Evolutionary conservation across 2,888 invertebrate species (phyloP).

Genomic region (Tupiocoris notatus): DNA sequence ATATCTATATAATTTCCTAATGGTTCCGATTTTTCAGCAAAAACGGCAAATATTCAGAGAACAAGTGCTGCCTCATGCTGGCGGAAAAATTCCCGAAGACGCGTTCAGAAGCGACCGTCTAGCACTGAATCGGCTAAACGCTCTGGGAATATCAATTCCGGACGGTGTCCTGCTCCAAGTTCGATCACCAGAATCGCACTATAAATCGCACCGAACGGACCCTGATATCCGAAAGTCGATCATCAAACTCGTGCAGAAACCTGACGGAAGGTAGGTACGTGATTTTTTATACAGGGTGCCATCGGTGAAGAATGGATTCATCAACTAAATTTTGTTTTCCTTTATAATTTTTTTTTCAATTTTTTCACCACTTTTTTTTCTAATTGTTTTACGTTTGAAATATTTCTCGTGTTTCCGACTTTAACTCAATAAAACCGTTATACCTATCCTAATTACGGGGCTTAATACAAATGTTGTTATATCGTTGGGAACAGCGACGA

Average conservation of each 20-base stretch:
- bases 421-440: too few species aligned
- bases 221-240: conserved; percentile 50
- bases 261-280: conserved; percentile 55
- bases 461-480: too few species aligned
- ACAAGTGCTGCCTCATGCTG: conserved; percentile 61
- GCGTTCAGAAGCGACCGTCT: conserved; percentile 63
- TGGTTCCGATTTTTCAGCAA: conserved; percentile 53
- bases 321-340: too few species aligned
- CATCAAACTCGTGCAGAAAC: conserved; percentile 53
- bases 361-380: too few species aligned
- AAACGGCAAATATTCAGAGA: conserved; percentile 66
- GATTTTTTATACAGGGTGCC: too few species aligned
- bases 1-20: neutral
- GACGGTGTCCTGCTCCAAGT: conserved; percentile 61
- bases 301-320: too few species aligned
- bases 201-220: conserved; percentile 50
- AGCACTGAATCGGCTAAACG: conserved; percentile 62
- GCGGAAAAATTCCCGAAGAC: conserved; percentile 65
- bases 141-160: conserved; percentile 62
- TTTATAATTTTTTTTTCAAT: too few species aligned
- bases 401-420: too few species aligned
- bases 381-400: too few species aligned
- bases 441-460: too few species aligned
- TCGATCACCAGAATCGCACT: conserved; percentile 53
- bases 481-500: too few species aligned